A percentile compares a stretch with the other conserved stretches of the same genome.
Conservation (phyloP, 2,797 vertebrate species). For the Catamblyrhynchus diadema region DNA sequence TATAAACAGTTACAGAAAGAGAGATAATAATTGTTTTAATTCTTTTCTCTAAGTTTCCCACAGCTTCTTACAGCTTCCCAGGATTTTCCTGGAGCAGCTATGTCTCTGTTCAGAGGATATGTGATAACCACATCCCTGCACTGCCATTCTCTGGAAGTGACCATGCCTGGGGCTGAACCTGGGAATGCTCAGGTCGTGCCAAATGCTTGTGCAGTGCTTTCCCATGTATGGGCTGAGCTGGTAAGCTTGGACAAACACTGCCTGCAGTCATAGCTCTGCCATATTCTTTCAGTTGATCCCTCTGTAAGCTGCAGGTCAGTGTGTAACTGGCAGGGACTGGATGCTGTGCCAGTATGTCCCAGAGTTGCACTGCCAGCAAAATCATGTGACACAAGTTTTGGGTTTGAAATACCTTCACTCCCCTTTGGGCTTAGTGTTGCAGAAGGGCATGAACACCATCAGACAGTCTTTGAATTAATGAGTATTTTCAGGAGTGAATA, state of each 20-base stretch:
- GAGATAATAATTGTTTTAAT: not conserved
- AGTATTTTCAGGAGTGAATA: constrained; percentile 24
- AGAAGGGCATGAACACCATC: not conserved
- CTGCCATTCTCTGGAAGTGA: not conserved
- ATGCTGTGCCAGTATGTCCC: not conserved
- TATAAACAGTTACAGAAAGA: not conserved
- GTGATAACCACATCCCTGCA: rapidly evolving
- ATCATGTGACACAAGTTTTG: not conserved
- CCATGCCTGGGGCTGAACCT: not conserved
- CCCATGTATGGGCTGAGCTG: not conserved
- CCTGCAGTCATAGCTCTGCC: not conserved
- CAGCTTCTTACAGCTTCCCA: not conserved
- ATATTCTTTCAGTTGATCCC: not conserved
- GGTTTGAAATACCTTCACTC: not conserved
- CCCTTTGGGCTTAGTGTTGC: not conserved
- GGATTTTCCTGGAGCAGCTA: not conserved
- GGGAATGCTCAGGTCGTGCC: not conserved
- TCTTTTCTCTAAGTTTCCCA: not conserved
- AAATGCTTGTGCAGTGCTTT: not conserved
- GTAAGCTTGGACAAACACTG: not conserved
- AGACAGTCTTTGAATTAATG: not conserved
- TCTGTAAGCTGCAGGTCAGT: not conserved
- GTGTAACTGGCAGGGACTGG: not conserved
- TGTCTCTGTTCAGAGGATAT: not conserved
- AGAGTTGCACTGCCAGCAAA: not conserved